Conservation (phyloP, 2,888 invertebrate species). For the Lepidochitona cinerea region DNA sequence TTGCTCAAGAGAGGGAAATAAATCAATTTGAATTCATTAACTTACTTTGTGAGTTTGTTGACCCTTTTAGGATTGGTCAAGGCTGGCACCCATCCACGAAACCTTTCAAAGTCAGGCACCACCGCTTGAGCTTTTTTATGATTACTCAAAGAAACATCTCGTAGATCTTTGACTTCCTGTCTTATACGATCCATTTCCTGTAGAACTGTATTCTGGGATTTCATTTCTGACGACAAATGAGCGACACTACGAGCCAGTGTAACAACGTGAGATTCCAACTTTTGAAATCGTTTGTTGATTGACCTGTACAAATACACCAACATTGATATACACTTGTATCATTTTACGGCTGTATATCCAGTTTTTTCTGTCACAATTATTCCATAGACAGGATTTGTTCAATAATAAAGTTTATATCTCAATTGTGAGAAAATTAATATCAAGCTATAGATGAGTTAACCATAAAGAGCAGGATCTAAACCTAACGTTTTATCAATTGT, state of each 20-base stretch:
- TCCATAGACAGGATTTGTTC: no score
- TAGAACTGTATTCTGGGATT: constrained; percentile 89
- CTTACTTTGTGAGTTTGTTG: constrained; percentile 85
- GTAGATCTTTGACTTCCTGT: constrained; percentile 84
- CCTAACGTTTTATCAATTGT: no score
- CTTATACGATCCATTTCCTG: constrained; percentile 90
- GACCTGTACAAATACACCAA: constrained; percentile 74
- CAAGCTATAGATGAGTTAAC: no score
- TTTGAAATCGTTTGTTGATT: constrained; percentile 88
- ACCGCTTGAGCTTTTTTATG: constrained; percentile 7
- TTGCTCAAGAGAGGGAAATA: no score
- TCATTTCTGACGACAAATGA: constrained; percentile 91
- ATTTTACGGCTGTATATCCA: no score
- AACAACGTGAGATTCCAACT: constrained; percentile 91
- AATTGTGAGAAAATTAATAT: no score
- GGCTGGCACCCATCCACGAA: constrained; percentile 70
- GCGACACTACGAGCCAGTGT: constrained; percentile 91
- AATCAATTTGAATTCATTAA: no score
- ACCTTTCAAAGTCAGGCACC: constrained; percentile 60
- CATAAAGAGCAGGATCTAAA: no score
- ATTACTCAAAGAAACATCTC: not conserved
- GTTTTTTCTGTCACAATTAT: no score
- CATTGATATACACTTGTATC: no score
- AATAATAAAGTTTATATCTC: no score
- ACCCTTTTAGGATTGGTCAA: constrained; percentile 90